Evolutionary conservation across 2,888 invertebrate genomes (phyloP), one percentile per base, ranked within the genome.

Genomic region (Polietes domitor): DNA sequence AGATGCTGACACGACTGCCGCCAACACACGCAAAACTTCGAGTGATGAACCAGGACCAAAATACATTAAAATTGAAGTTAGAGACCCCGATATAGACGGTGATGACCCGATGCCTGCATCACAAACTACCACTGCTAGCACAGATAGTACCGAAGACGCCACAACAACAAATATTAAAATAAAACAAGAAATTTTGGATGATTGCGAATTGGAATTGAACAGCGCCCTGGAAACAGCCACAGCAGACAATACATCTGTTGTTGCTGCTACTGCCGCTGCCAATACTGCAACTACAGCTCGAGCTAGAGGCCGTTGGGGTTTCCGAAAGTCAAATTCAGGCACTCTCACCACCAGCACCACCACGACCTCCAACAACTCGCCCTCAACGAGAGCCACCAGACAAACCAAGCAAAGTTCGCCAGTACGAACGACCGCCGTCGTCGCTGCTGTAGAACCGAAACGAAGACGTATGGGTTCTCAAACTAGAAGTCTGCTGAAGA

Each of bases 131-230:
- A 79, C 77, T 58, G 58, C 47, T 17, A 82, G 80, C 53, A 68
- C 70, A 0, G 82, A 85, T 21, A 77, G 80, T 53, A 72, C 77
- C 41, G 19, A 85, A 1, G 86, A 85, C 55, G 79, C 68, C 17
- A 75, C 26, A 70, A 71, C 58, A 71, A 37, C 21, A 12, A 68
- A 85, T 3, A 77, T 87, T 10, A 88, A 87, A 82, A 89, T 91
- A 3, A 91, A 91, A 63, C 87, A 89, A 65, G 91, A 92, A 73
- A 87, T 89, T 7, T 37, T 88, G 1, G 84, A 89, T 50, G 89
- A 89, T 21, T 80, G 81, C 41, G 85, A 85, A 78, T 68, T 77
- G 68, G 80, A 83, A 68, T 21, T 61, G 2, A 55, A 68, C 3
- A 43, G 10, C 5, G 24, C 21, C 15, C 9, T 75, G 50, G 83